A percentile compares a stretch with the other conserved stretches of the same genome.
phyloP scores from a whole-genome alignment of 2,113 vertebrate genomes.

The Rissa tridactyla region DNA sequence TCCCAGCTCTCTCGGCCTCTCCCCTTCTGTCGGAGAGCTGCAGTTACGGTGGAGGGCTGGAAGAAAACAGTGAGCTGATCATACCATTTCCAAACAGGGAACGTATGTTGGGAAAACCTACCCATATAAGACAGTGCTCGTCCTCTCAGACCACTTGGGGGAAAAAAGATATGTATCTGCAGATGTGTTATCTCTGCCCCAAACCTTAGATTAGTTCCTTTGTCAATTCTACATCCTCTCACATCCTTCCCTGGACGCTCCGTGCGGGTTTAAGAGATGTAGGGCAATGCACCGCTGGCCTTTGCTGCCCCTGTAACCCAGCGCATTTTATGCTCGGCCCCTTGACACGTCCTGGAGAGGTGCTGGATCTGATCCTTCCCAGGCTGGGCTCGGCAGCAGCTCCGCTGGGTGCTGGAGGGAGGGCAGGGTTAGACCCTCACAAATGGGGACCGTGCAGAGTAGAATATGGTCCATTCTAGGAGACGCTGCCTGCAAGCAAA shows the following conservation, averaged over 20 bases:
- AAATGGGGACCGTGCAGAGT: background rate
- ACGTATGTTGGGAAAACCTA: background rate
- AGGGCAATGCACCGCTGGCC: accelerated
- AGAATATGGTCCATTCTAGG: too few species aligned
- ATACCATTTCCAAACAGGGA: background rate
- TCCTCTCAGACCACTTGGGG: background rate
- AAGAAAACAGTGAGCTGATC: background rate
- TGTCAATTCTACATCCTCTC: background rate
- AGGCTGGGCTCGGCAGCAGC: background rate
- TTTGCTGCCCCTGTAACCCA: background rate
- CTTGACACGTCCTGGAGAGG: background rate
- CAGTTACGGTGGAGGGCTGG: background rate
- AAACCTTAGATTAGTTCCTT: background rate
- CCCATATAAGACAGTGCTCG: background rate
- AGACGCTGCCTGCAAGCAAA: background rate
- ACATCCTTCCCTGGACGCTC: background rate
- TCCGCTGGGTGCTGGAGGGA: background rate
- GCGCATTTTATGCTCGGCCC: background rate
- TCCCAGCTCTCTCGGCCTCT: background rate
- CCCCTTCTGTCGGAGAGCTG: background rate
- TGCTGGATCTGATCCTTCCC: background rate
- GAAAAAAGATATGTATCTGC: background rate
- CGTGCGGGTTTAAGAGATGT: background rate
- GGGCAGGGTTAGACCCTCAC: background rate
- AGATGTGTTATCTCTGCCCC: background rate